phyloP scores from a whole-genome alignment of 2,797 vertebrate genomes.

The Semaprochilodus insignis region DNA sequence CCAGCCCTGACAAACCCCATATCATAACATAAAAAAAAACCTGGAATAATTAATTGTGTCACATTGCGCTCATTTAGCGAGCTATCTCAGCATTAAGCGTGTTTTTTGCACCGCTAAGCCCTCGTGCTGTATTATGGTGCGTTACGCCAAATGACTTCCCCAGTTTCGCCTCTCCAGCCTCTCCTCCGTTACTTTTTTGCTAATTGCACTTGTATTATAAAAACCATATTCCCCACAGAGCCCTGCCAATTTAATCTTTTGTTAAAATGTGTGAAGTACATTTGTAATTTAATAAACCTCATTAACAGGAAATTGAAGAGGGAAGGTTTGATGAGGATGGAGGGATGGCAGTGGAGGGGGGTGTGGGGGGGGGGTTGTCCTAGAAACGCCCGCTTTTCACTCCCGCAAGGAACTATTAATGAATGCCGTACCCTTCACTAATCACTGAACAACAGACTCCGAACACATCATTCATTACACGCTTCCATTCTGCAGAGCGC shows the following conservation, averaged over 20 bases:
- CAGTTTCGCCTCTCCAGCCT: constrained; percentile 61
- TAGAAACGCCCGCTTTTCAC: constrained; percentile 61
- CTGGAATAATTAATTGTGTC: constrained; percentile 71
- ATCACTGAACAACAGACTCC: constrained; percentile 65
- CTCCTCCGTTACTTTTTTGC: constrained; percentile 67
- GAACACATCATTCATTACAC: constrained; percentile 56
- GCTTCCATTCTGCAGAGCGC: constrained; percentile 24
- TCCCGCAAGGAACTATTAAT: constrained; percentile 71
- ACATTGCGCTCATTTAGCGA: constrained; percentile 76
- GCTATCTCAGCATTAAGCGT: constrained; percentile 60
- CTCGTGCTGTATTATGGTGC: constrained; percentile 35
- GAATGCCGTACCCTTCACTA: constrained; percentile 64
- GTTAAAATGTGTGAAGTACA: constrained; percentile 75
- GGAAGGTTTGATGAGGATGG: constrained; percentile 73
- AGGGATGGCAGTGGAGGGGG: constrained; percentile 55
- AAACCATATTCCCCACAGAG: constrained; percentile 77
- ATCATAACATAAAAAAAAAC: constrained; percentile 22
- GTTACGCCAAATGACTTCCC: constrained; percentile 72
- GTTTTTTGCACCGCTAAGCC: constrained; percentile 40
- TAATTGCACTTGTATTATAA: constrained; percentile 74
- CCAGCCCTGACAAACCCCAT: constrained; percentile 33
- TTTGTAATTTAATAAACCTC: constrained; percentile 82
- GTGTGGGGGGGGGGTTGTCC: constrained; percentile 44
- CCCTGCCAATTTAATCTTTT: constrained; percentile 77
- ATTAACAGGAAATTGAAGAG: constrained; percentile 73